phyloP scores from a whole-genome alignment of 1,140 invertebrate genomes.

The Colletes gigas region DNA sequence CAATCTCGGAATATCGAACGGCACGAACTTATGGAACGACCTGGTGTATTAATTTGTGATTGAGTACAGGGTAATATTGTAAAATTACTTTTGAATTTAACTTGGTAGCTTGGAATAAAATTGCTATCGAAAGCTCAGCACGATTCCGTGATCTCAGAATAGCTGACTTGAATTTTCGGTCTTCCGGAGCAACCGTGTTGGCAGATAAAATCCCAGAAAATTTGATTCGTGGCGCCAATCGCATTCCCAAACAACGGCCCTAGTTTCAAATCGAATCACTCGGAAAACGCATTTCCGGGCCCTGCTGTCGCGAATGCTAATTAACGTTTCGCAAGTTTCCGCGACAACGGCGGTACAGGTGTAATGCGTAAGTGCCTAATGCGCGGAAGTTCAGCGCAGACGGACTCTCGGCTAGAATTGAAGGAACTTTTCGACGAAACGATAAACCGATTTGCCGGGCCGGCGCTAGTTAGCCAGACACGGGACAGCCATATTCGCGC shows the following conservation, averaged over 20 bases:
- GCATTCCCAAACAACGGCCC: slow-evolving; percentile 3
- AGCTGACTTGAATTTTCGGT: no score
- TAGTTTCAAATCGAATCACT: slow-evolving; percentile 35
- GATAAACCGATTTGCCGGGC: slow-evolving; percentile 77
- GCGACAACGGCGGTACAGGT: slow-evolving; percentile 62
- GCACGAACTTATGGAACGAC: no score
- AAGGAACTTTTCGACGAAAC: slow-evolving; percentile 71
- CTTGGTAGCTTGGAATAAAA: no score
- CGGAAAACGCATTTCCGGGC: slow-evolving; percentile 40
- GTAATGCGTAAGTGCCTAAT: slow-evolving; percentile 66
- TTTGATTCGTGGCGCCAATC: not conserved
- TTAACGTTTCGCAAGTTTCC: slow-evolving; percentile 65
- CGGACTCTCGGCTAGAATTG: slow-evolving; percentile 72
- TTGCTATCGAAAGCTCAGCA: no score
- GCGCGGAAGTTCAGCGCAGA: slow-evolving; percentile 58
- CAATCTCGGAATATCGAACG: no score
- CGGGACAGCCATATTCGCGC: slow-evolving; percentile 73
- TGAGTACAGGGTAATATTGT: no score
- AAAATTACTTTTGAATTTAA: no score
- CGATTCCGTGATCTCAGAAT: no score
- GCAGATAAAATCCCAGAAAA: no score
- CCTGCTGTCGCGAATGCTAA: slow-evolving; percentile 56
- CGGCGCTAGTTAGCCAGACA: slow-evolving; percentile 76
- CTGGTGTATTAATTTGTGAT: no score
- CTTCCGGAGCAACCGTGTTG: no score